Percentiles rank a stretch among this genome's conserved stretches.
Evolutionary conservation across 2,888 invertebrate genomes (phyloP).

Genomic region (Drosophila mimica): DNA sequence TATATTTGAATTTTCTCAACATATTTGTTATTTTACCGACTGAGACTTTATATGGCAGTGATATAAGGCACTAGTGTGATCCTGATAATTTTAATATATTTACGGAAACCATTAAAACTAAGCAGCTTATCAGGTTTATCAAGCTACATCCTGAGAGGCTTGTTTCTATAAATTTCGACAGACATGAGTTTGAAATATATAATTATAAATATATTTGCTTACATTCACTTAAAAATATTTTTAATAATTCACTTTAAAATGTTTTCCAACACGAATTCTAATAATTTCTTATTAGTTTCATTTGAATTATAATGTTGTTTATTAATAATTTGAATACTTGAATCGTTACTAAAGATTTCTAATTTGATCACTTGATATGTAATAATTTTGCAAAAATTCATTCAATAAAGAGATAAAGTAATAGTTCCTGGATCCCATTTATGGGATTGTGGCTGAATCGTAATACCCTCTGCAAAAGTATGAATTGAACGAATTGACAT

Average conservation of each 20-base stretch:
- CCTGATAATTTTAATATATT: not conserved
- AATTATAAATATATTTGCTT: not conserved
- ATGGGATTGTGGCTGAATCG: not conserved
- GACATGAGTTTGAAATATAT: not conserved
- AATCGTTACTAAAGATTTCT: not conserved
- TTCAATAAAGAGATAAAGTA: not conserved
- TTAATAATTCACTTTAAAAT: not conserved
- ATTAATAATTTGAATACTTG: not conserved
- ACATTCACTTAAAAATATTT: not conserved
- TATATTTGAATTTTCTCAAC: not conserved
- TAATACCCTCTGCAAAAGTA: too few relatives aligned
- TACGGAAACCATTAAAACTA: not conserved
- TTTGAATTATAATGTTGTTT: not conserved
- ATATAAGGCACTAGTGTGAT: not conserved
- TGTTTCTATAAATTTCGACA: not conserved
- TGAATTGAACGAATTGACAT: not conserved
- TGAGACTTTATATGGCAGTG: not conserved
- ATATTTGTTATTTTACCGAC: not conserved
- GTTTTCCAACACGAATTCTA: not conserved
- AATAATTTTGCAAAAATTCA: not conserved
- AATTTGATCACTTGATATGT: not conserved
- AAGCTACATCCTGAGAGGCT: not conserved
- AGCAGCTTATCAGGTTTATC: not conserved
- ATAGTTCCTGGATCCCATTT: fast-evolving
- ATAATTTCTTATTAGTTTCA: not conserved